phyloP scores from a whole-genome alignment of 2,113 vertebrate species.

The Bucco capensis region DNA sequence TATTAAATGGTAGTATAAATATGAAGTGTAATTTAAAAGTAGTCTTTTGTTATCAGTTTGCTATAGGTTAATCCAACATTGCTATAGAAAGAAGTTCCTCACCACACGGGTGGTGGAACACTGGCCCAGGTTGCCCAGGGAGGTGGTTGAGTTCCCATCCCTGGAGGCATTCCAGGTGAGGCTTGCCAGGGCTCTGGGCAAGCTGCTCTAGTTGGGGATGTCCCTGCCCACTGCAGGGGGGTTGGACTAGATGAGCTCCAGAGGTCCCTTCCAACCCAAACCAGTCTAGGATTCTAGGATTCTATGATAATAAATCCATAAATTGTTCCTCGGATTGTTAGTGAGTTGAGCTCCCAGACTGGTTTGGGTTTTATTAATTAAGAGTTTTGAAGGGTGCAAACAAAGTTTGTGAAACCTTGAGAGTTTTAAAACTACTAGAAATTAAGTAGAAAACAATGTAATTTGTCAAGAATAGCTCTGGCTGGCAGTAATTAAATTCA shows the following conservation, averaged over 20 bases:
- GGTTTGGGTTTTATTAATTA: background rate
- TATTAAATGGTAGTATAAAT: background rate
- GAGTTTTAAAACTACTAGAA: background rate
- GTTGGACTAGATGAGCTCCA: too few species aligned
- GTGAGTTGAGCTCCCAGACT: background rate
- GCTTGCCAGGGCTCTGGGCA: too few species aligned
- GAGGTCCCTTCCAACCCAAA: too few species aligned
- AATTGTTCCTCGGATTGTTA: background rate
- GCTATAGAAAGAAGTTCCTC: too few species aligned
- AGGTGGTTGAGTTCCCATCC: too few species aligned
- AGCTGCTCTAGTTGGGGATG: too few species aligned
- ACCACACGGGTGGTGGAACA: too few species aligned
- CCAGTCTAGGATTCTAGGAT: too few species aligned
- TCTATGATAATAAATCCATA: background rate
- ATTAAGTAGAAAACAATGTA: background rate
- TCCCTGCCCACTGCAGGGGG: too few species aligned
- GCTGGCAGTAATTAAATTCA: background rate
- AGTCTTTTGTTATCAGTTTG: background rate
- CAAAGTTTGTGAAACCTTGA: background rate
- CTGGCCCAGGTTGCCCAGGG: too few species aligned
- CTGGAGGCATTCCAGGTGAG: too few species aligned
- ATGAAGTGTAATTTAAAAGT: background rate
- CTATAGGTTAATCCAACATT: background rate
- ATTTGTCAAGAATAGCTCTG: background rate
- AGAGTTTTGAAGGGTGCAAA: background rate